Conservation (phyloP, 2,888 invertebrate species). For the Petrolisthes manimaculis region DNA sequence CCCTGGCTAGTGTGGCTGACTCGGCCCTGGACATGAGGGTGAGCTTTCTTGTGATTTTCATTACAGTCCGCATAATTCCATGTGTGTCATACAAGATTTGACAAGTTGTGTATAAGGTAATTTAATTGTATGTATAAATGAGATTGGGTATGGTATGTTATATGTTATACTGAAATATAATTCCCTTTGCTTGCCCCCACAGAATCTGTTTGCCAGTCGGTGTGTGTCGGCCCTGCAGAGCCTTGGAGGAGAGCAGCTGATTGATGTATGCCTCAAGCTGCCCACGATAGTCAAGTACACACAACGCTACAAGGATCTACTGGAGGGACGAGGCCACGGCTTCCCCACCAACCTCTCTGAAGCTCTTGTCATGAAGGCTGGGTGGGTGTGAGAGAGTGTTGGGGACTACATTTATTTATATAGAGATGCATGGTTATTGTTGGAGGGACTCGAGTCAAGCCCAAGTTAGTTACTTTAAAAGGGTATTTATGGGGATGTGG, state of each 20-base stretch:
- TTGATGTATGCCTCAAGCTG: conserved; percentile 85
- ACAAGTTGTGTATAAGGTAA: too few species aligned
- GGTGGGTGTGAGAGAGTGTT: conserved; percentile 69
- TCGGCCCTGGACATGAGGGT: conserved; percentile 58
- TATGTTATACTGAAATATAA: too few species aligned
- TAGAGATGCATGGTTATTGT: not conserved
- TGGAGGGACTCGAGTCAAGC: not conserved
- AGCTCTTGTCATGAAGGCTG: conserved; percentile 80
- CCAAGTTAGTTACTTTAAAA: too few species aligned
- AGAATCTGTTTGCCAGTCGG: conserved; percentile 63
- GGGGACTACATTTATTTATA: not conserved
- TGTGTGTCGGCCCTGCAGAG: conserved; percentile 75
- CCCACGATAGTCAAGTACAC: conserved; percentile 78
- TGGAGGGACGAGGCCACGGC: conserved; percentile 78
- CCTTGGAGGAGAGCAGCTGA: conserved; percentile 82
- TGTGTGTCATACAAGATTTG: not conserved
- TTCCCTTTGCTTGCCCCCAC: not conserved
- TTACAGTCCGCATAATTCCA: not conserved
- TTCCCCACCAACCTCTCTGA: conserved; percentile 80
- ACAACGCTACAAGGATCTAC: conserved; percentile 76
- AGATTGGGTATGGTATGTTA: too few species aligned
- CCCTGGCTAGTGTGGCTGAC: conserved; percentile 56
- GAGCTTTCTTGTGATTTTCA: not conserved
- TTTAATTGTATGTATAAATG: too few species aligned
- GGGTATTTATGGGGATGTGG: too few species aligned